phyloP scores from a whole-genome alignment of 2,888 invertebrate genomes.

The Drosophila paranaensis region DNA sequence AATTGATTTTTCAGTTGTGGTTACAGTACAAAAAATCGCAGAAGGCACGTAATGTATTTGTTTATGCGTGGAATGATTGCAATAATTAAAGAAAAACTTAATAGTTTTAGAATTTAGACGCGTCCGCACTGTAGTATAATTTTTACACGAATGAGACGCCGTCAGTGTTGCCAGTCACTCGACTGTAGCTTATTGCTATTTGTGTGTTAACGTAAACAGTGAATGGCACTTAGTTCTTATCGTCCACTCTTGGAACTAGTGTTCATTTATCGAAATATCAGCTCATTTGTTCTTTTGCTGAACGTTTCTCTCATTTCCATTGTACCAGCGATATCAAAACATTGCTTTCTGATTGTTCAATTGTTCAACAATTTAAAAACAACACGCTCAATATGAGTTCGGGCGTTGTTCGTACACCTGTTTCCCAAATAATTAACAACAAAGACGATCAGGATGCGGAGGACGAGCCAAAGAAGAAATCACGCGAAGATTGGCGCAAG shows the following conservation, averaged over 20 bases:
- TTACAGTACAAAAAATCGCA: slow-evolving; percentile 40
- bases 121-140: slow-evolving; percentile 75
- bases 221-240: slow-evolving; percentile 22
- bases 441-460: slow-evolving; percentile 85
- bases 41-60: slow-evolving; percentile 51
- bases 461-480: slow-evolving; percentile 93
- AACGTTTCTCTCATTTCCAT: neutral
- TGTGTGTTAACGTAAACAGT: slow-evolving; percentile 17
- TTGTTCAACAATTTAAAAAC: neutral
- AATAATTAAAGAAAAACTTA: slow-evolving; percentile 44
- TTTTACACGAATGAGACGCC: slow-evolving; percentile 84
- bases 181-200: slow-evolving; percentile 20
- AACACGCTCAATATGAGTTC: slow-evolving; percentile 56
- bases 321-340: slow-evolving; percentile 22
- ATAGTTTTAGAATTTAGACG: slow-evolving; percentile 37
- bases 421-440: slow-evolving; percentile 90
- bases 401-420: slow-evolving; percentile 84
- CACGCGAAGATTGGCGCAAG: slow-evolving; percentile 98
- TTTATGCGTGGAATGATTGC: slow-evolving; percentile 66
- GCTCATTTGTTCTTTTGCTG: neutral
- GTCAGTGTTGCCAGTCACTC: slow-evolving; percentile 54
- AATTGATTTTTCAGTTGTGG: slow-evolving; percentile 68
- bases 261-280: slow-evolving; percentile 7
- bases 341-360: slow-evolving; percentile 5
- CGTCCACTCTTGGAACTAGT: neutral